These are phyloP conservation scores for Calyptomena viridis DNA, from an alignment of 2,113 vertebrate genomes.

Conservation along the genomic window DNA sequence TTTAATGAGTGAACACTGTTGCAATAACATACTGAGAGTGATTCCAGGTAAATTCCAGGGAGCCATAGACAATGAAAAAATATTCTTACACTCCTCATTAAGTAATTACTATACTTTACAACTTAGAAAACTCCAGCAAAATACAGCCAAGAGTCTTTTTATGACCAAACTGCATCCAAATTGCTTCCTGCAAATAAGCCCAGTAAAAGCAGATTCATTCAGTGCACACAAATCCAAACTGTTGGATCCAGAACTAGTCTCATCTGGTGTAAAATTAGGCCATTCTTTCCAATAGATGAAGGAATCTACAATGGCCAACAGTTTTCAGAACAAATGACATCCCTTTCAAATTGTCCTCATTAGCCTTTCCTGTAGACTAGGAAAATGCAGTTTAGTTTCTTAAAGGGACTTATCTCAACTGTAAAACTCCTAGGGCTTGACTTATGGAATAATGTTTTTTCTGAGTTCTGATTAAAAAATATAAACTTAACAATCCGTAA, in stretches of 20 bases:
- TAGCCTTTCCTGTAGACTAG: not conserved
- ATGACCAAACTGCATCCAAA: not conserved
- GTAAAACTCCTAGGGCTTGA: conserved; percentile 17
- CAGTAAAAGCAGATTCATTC: not conserved
- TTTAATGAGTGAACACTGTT: not conserved
- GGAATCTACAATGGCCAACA: not conserved
- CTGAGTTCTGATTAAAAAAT: conserved; percentile 2
- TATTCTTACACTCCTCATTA: not conserved
- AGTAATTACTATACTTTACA: not conserved
- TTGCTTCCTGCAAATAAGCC: conserved; percentile 18
- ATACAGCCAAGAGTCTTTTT: conserved; percentile 3
- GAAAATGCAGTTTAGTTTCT: conserved; percentile 36
- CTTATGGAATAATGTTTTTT: conserved; percentile 8
- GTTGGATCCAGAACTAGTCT: conserved; percentile 1
- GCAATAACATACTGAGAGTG: not conserved
- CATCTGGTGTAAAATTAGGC: conserved; percentile 35
- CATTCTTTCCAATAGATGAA: not conserved
- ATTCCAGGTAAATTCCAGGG: not conserved
- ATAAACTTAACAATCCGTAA: conserved; percentile 27
- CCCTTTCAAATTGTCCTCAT: conserved; percentile 28
- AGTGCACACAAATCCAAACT: not conserved
- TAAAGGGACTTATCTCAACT: conserved; percentile 34
- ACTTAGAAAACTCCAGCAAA: conserved; percentile 15
- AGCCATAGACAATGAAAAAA: not conserved
- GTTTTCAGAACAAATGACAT: conserved; percentile 11